Evolutionary conservation across 2,888 invertebrate species (phyloP).

Genomic region (Lomographa bimaculata): DNA sequence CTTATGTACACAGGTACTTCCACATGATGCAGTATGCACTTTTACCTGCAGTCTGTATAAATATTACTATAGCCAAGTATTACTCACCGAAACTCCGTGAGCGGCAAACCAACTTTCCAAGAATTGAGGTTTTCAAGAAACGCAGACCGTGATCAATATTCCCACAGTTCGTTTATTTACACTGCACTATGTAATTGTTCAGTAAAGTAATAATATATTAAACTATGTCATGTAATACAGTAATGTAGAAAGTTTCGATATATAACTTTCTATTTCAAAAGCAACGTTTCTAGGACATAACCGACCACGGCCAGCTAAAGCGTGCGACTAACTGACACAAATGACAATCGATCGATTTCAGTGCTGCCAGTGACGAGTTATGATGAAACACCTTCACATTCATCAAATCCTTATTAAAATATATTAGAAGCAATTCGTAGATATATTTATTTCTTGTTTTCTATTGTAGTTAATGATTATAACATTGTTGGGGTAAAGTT

Average conservation of each 20-base stretch:
- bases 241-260: conserved; percentile 29
- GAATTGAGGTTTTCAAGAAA: conserved; percentile 61
- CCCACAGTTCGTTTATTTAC: conserved; percentile 53
- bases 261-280: conserved; percentile 34
- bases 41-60: background rate
- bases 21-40: too few relatives aligned
- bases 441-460: too few relatives aligned
- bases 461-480: too few relatives aligned
- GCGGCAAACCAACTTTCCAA: conserved; percentile 75
- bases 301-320: conserved; percentile 24
- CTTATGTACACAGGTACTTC: too few relatives aligned
- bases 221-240: conserved; percentile 23
- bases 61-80: conserved; percentile 38
- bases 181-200: conserved; percentile 48
- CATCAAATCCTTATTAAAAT: conserved; percentile 14
- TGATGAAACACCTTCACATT: too few relatives aligned
- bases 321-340: conserved; percentile 34
- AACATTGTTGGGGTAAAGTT: too few relatives aligned
- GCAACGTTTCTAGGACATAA: conserved; percentile 17
- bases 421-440: too few relatives aligned
- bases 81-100: conserved; percentile 71
- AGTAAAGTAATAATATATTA: conserved; percentile 7
- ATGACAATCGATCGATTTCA: conserved; percentile 15
- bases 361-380: conserved; percentile 12
- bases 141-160: conserved; percentile 38